Base-by-base conservation (phyloP, 1,140 invertebrate genomes). In the Daktulosphaira vitifoliae region DNA sequence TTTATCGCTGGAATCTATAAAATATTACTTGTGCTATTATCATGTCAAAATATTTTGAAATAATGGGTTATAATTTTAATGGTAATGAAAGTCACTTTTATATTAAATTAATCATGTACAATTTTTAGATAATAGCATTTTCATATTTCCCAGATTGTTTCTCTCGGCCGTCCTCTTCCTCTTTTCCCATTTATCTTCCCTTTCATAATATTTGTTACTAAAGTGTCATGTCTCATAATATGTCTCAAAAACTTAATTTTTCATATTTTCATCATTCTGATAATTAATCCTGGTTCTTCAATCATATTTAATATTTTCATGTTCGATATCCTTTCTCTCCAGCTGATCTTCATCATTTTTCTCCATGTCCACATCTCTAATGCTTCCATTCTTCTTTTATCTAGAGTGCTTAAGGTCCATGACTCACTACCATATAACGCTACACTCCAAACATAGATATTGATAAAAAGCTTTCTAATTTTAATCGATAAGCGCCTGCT, bases 281-380 rank as follows among this genome's bases (percentile, higher is more conserved):
- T 51, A 51, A 51, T 51, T 51, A 26, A 25, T 16, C 49, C 26
- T 51, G 49, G 49, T 25, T 51, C 49, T n/a, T 51, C 11, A 25
- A 51, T n/a, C n/a, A 51, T n/a, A n/a, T 51, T 51, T 51, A 29
- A 51, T 6, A 51, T 25, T 29, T 51, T 25, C 26, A 16, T 51
- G 26, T 51, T 51, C 25, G 26, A 16, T 33, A 26, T 51, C 2
- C 2, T 33, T 51, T 51, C 26, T 16, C 1, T 51, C 49, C 49
- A 33, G n/a, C 49, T 51, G 4, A 33, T 18, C 26, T 51, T 51
- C 49, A 51, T 51, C 2, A n/a, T 51, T 29, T 51, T 51, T 6
- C 15, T 11, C 25, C 25, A 51, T n/a, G 25, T 51, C 49, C 25
- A 51, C 49, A 51, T 51, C 25, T 29, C 15, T 2, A 29, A 51